Evolutionary conservation across 1,140 invertebrate genomes (phyloP).

Genomic region (Steinernema feltiae): DNA sequence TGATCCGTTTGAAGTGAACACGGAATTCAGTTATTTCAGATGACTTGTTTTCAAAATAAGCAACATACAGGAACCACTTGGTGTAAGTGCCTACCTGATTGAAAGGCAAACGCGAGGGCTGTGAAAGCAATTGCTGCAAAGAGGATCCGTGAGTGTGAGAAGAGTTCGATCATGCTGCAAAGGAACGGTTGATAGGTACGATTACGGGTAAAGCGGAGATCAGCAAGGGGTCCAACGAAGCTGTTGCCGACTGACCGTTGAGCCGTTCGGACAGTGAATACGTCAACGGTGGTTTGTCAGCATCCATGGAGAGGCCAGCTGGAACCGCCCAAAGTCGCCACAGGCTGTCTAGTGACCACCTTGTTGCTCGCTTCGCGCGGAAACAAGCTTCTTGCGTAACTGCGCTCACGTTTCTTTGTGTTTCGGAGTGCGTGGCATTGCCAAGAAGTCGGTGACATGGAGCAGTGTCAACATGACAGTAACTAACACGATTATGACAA

Average conservation of each 20-base stretch:
- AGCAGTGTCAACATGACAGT: too few relatives aligned
- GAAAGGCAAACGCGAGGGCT: neutral
- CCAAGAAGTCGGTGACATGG: too few relatives aligned
- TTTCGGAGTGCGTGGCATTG: neutral
- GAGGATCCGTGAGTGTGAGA: neutral
- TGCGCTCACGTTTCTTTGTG: neutral
- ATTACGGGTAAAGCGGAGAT: neutral
- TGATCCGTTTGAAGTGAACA: neutral
- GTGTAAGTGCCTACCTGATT: too few relatives aligned
- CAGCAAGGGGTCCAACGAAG: neutral
- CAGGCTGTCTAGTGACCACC: slow-evolving; percentile 1
- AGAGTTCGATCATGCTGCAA: neutral
- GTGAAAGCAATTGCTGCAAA: neutral
- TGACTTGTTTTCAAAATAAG: too few relatives aligned
- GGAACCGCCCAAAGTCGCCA: slow-evolving; percentile 10
- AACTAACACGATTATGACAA: neutral
- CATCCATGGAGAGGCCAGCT: slow-evolving; percentile 5
- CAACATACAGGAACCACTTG: too few relatives aligned
- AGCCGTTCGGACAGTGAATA: neutral
- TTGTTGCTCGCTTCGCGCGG: neutral
- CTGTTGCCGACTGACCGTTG: slow-evolving; percentile 11
- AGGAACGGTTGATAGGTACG: neutral
- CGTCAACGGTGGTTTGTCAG: slow-evolving; percentile 4
- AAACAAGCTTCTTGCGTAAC: slow-evolving; percentile 4
- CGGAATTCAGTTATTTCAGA: neutral